Conservation (phyloP, 1,140 invertebrate genomes). For the Tetranychus urticae region DNA sequence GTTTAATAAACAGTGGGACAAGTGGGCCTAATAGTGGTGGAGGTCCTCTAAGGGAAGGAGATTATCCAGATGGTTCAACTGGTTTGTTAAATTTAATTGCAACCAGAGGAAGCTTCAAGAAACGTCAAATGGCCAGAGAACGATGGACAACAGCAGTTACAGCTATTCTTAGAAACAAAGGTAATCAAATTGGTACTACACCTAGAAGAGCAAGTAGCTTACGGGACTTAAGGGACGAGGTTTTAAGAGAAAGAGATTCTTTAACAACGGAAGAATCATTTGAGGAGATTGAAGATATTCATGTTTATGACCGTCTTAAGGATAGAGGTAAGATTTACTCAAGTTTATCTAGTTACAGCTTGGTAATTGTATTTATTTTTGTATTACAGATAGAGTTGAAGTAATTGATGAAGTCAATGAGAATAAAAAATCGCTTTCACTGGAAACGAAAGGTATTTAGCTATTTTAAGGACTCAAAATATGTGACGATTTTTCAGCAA, state of each 20-base stretch:
- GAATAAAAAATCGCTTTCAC: no score
- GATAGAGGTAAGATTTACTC: no score
- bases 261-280: neutral
- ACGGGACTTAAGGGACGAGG: slow-evolving; percentile 5
- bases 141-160: slow-evolving; percentile 1
- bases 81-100: neutral
- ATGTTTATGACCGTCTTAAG: no score
- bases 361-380: no score
- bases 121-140: neutral
- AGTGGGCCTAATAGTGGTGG: no score
- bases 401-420: no score
- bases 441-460: no score
- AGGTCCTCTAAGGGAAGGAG: neutral
- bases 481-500: no score
- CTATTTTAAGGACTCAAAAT: no score
- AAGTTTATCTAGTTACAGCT: no score
- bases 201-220: neutral
- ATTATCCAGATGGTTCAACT: neutral
- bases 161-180: neutral
- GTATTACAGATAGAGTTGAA: no score
- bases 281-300: neutral
- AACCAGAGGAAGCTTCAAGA: neutral
- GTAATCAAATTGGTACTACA: neutral
- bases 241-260: slow-evolving; percentile 4
- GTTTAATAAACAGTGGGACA: slow-evolving; percentile 40